phyloP scores from a whole-genome alignment of 2,113 vertebrate species.

The Rostratula benghalensis region DNA sequence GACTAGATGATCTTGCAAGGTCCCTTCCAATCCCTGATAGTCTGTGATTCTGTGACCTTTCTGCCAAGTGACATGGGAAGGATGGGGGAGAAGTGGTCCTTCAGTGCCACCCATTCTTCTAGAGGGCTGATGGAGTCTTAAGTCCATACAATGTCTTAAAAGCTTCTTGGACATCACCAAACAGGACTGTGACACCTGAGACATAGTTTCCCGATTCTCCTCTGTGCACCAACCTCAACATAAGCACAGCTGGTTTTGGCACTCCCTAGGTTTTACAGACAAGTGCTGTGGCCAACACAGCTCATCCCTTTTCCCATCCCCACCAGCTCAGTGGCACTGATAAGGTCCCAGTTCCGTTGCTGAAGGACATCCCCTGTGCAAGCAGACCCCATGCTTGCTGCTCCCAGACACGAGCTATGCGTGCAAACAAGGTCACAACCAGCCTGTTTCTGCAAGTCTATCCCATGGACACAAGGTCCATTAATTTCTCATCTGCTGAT shows the following conservation, averaged over 20 bases:
- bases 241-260: background rate
- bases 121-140: background rate
- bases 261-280: background rate
- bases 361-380: background rate
- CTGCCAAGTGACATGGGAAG: background rate
- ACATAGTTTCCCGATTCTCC: background rate
- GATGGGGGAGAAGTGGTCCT: background rate
- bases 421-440: background rate
- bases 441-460: background rate
- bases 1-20: too few relatives aligned
- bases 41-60: too few relatives aligned
- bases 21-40: too few relatives aligned
- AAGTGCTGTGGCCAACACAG: background rate
- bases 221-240: background rate
- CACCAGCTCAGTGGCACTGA: background rate
- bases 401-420: background rate
- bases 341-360: background rate
- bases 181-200: background rate
- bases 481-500: background rate
- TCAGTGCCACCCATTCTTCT: fast-evolving
- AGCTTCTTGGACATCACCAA: background rate
- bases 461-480: background rate
- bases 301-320: too few relatives aligned
- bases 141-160: fast-evolving
- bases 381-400: background rate